Evolutionary conservation across 2,888 invertebrate genomes (phyloP).

Genomic region (Eristalinus sepulchralis): DNA sequence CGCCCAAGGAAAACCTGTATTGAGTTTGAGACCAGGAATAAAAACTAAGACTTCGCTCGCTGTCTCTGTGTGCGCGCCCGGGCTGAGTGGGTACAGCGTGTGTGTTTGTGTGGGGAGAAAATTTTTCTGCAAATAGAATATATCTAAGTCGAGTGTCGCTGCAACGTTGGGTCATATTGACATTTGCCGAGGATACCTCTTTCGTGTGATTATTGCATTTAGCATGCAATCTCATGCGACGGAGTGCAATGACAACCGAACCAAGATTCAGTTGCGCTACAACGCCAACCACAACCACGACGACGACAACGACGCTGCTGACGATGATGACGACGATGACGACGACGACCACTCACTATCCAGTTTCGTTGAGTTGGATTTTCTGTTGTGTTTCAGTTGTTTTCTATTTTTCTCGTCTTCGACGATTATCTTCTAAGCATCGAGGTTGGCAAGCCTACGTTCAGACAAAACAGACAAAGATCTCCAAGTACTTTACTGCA

Average conservation of each 20-base stretch:
- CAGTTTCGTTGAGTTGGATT: constrained; percentile 36
- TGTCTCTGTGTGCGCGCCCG: constrained; percentile 16
- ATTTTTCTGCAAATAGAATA: constrained; percentile 62
- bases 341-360: constrained; percentile 59
- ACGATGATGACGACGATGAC: constrained; percentile 28
- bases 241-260: constrained; percentile 34
- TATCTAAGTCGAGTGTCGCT: constrained; percentile 38
- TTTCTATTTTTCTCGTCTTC: background rate
- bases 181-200: constrained; percentile 60
- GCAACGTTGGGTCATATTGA: constrained; percentile 59
- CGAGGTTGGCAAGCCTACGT: constrained; percentile 57
- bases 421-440: constrained; percentile 44
- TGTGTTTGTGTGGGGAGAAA: constrained; percentile 62
- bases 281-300: constrained; percentile 5
- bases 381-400: background rate
- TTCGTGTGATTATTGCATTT: constrained; percentile 64
- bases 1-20: constrained; percentile 71
- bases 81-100: constrained; percentile 54
- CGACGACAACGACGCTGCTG: constrained; percentile 23
- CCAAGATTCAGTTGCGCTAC: too few species aligned
- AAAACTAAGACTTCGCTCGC: constrained; percentile 48
- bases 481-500: background rate
- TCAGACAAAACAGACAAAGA: background rate
- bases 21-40: constrained; percentile 65
- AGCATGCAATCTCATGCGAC: constrained; percentile 53